These are phyloP conservation scores for Drosophila longiperda DNA, from an alignment of 2,888 invertebrate species.

Conservation along the genomic window DNA sequence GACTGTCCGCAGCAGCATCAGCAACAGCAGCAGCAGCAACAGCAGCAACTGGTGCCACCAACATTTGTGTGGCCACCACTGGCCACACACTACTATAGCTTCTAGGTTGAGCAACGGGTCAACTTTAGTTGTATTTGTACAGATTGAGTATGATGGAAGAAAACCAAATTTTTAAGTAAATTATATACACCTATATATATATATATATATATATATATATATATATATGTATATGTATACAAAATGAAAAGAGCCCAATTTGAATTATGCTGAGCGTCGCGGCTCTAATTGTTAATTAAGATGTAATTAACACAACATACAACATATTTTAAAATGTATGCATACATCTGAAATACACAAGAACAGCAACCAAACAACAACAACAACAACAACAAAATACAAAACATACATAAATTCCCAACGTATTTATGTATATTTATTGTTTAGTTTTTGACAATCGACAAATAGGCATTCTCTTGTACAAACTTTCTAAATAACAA, in stretches of 20 bases:
- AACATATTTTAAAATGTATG: slow-evolving; percentile 23
- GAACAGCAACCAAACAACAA: slow-evolving; percentile 38
- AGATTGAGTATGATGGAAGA: slow-evolving; percentile 32
- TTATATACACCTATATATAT: neutral
- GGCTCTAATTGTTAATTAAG: slow-evolving; percentile 67
- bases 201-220: neutral
- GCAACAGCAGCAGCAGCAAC: slow-evolving; percentile 33
- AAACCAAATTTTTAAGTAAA: slow-evolving; percentile 49
- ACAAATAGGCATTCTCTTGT: slow-evolving; percentile 85
- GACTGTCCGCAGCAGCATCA: slow-evolving; percentile 38
- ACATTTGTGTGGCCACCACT: slow-evolving; percentile 64
- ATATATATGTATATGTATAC: slow-evolving; percentile 18
- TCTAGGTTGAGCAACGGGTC: slow-evolving; percentile 52
- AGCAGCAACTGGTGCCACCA: slow-evolving; percentile 50
- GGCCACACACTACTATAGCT: slow-evolving; percentile 73
- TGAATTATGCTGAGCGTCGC: slow-evolving; percentile 12
- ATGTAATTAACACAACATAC: slow-evolving; percentile 49
- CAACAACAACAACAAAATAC: slow-evolving; percentile 38
- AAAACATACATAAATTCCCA: slow-evolving; percentile 48
- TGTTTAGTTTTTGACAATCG: slow-evolving; percentile 85
- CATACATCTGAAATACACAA: slow-evolving; percentile 29
- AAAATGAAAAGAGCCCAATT: slow-evolving; percentile 26
- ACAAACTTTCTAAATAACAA: slow-evolving; percentile 75
- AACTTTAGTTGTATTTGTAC: slow-evolving; percentile 23
- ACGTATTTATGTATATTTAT: slow-evolving; percentile 70